Evolutionary conservation across 2,888 invertebrate species (phyloP).

Genomic region (Dasysyrphus tricinctus): DNA sequence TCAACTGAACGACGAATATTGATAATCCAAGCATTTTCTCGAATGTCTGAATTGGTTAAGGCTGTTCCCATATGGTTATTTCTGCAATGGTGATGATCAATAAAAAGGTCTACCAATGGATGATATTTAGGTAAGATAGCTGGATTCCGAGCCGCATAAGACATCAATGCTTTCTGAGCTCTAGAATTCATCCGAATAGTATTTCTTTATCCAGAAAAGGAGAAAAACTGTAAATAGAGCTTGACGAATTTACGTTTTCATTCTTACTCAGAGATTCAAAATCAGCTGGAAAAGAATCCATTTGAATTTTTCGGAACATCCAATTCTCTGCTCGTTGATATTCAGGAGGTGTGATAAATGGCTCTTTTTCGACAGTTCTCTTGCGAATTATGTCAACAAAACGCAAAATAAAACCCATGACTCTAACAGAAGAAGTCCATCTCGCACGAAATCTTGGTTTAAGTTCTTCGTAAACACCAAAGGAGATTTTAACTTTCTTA

Average conservation of each 20-base stretch:
- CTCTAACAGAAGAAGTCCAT: constrained; percentile 1
- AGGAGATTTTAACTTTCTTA: no score
- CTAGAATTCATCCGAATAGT: neutral
- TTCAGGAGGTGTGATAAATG: neutral
- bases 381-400: neutral
- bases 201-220: neutral
- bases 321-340: neutral
- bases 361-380: neutral
- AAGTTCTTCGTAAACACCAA: no score
- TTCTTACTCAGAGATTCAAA: neutral
- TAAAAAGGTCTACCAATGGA: neutral
- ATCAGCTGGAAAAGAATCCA: neutral
- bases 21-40: neutral
- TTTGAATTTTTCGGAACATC: neutral
- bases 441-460: neutral
- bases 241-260: no score
- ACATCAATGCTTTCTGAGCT: neutral
- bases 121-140: neutral
- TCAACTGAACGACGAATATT: neutral
- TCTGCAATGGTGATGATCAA: neutral
- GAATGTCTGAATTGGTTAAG: neutral
- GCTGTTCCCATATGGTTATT: neutral
- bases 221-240: constrained; percentile 1
- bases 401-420: neutral
- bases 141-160: neutral